Base-by-base conservation (phyloP, 2,113 vertebrate genomes). In the Oryzias melastigma region DNA sequence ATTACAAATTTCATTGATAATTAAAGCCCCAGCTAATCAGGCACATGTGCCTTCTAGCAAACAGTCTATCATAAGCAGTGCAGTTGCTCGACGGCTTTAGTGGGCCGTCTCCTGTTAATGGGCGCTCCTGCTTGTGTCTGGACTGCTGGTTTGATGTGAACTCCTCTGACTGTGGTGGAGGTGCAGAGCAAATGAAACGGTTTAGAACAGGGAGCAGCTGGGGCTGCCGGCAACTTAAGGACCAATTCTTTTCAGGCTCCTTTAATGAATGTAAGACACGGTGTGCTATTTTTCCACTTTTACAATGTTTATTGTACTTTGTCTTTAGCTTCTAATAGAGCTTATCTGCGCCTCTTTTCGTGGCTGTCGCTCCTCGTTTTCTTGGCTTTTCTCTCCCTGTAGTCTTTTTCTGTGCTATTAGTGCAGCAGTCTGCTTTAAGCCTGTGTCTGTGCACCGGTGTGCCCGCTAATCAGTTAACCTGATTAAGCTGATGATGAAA, bases 401-500 rank as follows among this genome's bases (percentile, higher is more conserved):
- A 35, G 40, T 56, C 51, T 52, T 64, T 80, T 35, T 27, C 57
- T 69, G 64, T 71, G 51, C 57, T 79, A 78, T 89, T 81, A 84
- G 78, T 74, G 74, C 80, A 69, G 66, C 51, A 56, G 41, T 67
- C 70, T 75, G 80, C 81, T 74, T 78, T 75, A 85, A 86, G 65
- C 62, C 68, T 69, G 70, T 81, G 61, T 82, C 71, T 77, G 71
- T 78, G 69, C 73, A 73, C 76, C 67, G 80, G 62, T 66, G 78
- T 43, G 3, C 71, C 63, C 64, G 74, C 67, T 86, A 88, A 90
- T 91, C 87, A 87, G 83, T 88, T 90, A 90, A 90, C 87, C 85
- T 88, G 86, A 91, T 92, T 91, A 90, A 27, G 42, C 78, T 40
- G 66, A 80, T 87, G 84, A 91, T 91, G 72, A 88, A 91, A 90